These are phyloP conservation scores for Pachycephala philippinensis DNA, from an alignment of 2,113 vertebrate species.

Conservation along the genomic window DNA sequence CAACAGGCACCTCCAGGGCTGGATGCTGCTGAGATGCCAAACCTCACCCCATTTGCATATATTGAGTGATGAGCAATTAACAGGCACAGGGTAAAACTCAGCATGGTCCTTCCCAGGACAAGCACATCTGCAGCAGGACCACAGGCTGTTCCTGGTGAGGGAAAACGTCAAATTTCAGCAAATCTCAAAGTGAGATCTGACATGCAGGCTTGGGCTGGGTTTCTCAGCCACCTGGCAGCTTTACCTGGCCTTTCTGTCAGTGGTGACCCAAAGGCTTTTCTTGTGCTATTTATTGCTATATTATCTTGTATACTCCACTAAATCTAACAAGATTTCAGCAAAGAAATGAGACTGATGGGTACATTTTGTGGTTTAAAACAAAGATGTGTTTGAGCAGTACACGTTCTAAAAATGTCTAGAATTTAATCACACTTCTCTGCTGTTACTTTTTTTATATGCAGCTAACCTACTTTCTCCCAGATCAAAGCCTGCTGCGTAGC, in stretches of 20 bases:
- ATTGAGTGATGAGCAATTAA: neutral
- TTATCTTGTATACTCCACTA: neutral
- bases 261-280: neutral
- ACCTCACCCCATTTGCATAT: neutral
- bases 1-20: neutral
- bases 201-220: neutral
- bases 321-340: neutral
- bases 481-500: neutral
- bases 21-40: neutral
- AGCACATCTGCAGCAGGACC: neutral
- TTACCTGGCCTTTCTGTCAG: neutral
- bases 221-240: neutral
- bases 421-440: neutral
- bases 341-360: neutral
- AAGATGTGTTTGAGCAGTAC: neutral
- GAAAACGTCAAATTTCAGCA: neutral
- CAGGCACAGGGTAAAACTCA: neutral
- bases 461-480: conserved; percentile 20
- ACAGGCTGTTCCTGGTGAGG: neutral
- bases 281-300: neutral
- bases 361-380: neutral
- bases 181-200: neutral
- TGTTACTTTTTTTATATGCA: neutral
- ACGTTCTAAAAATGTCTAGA: neutral
- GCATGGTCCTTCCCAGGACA: neutral